Evolutionary conservation across 2,888 invertebrate genomes (phyloP).

Genomic region (Anorthoa munda): DNA sequence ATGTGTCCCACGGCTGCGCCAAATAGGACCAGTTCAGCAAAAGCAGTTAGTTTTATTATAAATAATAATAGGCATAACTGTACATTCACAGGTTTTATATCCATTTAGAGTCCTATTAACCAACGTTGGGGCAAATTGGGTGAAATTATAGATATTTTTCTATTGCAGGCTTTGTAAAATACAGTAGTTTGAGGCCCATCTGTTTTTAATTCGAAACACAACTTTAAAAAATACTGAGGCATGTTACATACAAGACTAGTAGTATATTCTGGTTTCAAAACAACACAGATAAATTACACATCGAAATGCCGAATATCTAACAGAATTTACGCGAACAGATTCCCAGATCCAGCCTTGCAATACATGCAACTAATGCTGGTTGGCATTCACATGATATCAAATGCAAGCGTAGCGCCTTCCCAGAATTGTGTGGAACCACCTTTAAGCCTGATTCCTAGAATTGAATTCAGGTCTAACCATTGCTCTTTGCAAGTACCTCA

Average conservation of each 20-base stretch:
- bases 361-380: neutral
- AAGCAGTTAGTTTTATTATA: too few relatives aligned
- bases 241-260: neutral
- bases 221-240: neutral
- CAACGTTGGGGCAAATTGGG: too few relatives aligned
- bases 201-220: neutral
- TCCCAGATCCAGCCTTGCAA: neutral
- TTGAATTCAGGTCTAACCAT: conserved; percentile 1
- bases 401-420: neutral
- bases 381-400: neutral
- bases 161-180: too few relatives aligned
- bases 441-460: neutral
- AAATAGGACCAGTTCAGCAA: too few relatives aligned
- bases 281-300: neutral
- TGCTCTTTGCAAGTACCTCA: neutral
- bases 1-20: too few relatives aligned
- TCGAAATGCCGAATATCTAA: neutral
- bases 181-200: neutral
- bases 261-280: neutral
- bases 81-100: neutral
- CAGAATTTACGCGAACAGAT: neutral
- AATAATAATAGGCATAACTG: neutral
- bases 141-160: too few relatives aligned
- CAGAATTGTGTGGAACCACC: neutral
- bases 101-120: neutral